Base-by-base conservation (phyloP, 64 coral and sea anemone species). In the Platygyra sinensis region DNA sequence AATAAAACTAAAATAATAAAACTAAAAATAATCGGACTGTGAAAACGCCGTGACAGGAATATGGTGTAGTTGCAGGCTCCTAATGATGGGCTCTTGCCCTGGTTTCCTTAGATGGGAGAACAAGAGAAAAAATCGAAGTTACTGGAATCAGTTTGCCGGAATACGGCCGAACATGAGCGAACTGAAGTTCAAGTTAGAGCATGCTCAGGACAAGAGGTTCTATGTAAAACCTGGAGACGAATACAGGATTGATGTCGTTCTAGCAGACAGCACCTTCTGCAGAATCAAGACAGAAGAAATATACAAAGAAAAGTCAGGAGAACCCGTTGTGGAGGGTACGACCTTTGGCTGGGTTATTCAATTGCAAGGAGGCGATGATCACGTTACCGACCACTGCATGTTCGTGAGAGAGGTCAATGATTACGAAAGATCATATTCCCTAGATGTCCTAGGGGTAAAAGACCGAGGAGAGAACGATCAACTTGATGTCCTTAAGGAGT, bases 61-160 rank as follows among this genome's bases (percentile, higher is more conserved):
- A n/a, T n/a, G n/a, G n/a, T n/a, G n/a, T n/a, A n/a, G n/a, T n/a
- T n/a, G n/a, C n/a, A n/a, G n/a, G n/a, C n/a, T n/a, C n/a, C n/a
- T n/a, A n/a, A n/a, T n/a, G n/a, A n/a, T n/a, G n/a, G n/a, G n/a
- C n/a, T n/a, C n/a, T n/a, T n/a, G n/a, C n/a, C n/a, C n/a, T n/a
- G n/a, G n/a, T n/a, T 67, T 87, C 90, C 24, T 87, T 82, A 24
- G 63, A 67, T 38, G 74, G 83, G 33, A 39, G 31, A 78, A 75
- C 54, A 62, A 87, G 83, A 50, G 90, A 92, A 74, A 61, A 79
- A 38, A 92, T 92, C 11, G 90, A 92, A 86, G 77, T 87, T 49
- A 92, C 82, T 38, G 90, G 90, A 60, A 87, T 22, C 62, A 87
- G 72, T 55, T 32, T 92, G 74, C 33, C 74, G 27, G 76, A 75